Evolutionary conservation across 2,113 vertebrate genomes (phyloP), one percentile per base, ranked within the genome.

Genomic region (Caranx ignobilis): DNA sequence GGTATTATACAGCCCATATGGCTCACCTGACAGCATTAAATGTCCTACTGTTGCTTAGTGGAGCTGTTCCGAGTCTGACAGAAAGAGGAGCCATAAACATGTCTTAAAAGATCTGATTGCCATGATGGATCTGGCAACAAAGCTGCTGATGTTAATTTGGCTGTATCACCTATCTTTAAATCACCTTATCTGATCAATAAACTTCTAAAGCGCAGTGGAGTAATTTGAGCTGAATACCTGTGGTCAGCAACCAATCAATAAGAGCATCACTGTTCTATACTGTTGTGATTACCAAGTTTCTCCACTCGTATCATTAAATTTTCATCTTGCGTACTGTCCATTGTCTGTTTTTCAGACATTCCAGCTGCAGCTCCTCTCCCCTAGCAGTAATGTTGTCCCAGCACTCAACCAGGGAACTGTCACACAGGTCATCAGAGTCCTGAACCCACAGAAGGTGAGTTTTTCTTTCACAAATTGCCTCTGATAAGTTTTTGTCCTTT

Each of bases 361-460:
- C 95, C 98, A 99, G 96, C 97, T 99, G 96, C 98, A 99, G 96
- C 98, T 99, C 47, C 95, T 99, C 74, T 99, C 98, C 90, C 98
- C 98, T 52, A 99, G 97, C 95, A 99, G 97, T 95, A 99, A 98
- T 85, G 86, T 96, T 85, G 96, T 99, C 92, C 97, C 98, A 91
- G 96, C 97, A 71, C 97, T 98, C 92, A 99, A 98, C 92, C 97
- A 98, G 60, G 98, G 98, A 91, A 97, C 95, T 67, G 96, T 99
- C 92, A 99, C 98, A 75, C 98, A 99, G 94, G 96, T 99, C 94
- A 98, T 99, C 93, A 97, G 98, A 96, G 97, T 99, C 77, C 96
- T 99, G 90, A 99, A 99, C 93, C 97, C 97, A 91, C 98, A 99
- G 94, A 99, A 99, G 96, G 98, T 99, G 88, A 95, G 94, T 84